These are phyloP conservation scores for Phalacrocorax aristotelis DNA, from an alignment of 2,113 vertebrate species.

Conservation along the genomic window DNA sequence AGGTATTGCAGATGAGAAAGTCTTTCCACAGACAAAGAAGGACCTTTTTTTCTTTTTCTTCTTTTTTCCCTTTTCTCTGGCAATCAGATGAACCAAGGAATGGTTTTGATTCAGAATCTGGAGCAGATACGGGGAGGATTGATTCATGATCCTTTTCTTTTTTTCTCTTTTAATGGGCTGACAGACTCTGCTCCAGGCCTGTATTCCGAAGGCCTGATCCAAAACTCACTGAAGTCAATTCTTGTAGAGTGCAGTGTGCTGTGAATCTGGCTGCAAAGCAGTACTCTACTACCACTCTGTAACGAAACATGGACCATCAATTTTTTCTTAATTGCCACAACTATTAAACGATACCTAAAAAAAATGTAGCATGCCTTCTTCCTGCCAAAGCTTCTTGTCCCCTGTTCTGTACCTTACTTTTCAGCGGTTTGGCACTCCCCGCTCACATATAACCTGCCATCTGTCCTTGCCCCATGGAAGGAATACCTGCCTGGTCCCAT, in stretches of 20 bases:
- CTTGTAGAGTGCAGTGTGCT: background rate
- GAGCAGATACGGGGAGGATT: slow-evolving; percentile 55
- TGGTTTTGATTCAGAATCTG: slow-evolving; percentile 70
- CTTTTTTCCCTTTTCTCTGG: slow-evolving; percentile 21
- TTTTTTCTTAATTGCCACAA: slow-evolving; percentile 15
- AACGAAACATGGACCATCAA: background rate
- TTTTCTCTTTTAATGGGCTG: slow-evolving; percentile 56
- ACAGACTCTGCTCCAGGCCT: slow-evolving; percentile 52
- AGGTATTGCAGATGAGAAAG: slow-evolving; percentile 23
- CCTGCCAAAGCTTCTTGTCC: background rate
- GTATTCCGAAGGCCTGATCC: slow-evolving; percentile 50
- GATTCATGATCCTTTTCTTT: slow-evolving; percentile 50
- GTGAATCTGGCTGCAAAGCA: slow-evolving; percentile 35
- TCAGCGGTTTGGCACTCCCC: background rate
- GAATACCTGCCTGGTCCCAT: background rate
- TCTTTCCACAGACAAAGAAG: background rate
- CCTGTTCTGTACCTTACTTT: background rate
- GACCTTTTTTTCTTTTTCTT: background rate
- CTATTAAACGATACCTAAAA: background rate
- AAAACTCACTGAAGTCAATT: slow-evolving; percentile 46
- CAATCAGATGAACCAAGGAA: slow-evolving; percentile 11
- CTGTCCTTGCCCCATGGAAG: background rate
- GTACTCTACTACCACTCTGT: background rate
- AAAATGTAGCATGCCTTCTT: background rate
- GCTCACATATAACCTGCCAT: background rate